phyloP scores from a whole-genome alignment of 37 sponge, comb jelly and placozoan species.

The Dysidea cf. avara region DNA sequence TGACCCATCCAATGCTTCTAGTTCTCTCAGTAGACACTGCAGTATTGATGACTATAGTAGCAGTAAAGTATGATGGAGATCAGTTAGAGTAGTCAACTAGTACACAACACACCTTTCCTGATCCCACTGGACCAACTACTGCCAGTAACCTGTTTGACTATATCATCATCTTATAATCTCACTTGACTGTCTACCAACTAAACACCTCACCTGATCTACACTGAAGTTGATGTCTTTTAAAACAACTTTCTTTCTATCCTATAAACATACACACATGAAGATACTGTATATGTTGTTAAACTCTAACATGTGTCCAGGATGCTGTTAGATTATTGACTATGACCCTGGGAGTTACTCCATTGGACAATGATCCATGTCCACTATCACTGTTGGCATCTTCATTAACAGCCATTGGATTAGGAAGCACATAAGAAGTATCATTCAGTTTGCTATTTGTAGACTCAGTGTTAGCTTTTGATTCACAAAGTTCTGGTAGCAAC shows the following conservation, averaged over 20 bases:
- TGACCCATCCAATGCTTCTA: conserved; percentile 21
- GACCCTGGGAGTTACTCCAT: no score
- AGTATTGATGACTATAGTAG: conserved; percentile 40
- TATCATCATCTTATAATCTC: not conserved
- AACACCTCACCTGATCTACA: conserved; percentile 35
- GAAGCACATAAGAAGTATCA: no score
- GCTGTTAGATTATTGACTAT: no score
- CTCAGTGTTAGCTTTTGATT: no score
- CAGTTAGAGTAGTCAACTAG: not conserved
- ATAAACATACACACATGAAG: no score
- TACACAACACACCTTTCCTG: conserved; percentile 33
- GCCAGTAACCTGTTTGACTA: conserved; percentile 13
- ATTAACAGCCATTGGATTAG: no score
- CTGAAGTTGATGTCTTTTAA: conserved; percentile 19
- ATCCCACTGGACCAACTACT: conserved; percentile 47
- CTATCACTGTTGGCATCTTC: no score
- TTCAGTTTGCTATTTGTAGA: no score
- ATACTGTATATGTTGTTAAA: no score
- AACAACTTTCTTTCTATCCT: not conserved
- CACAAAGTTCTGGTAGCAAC: no score
- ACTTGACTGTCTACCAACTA: not conserved
- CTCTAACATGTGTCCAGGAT: no score
- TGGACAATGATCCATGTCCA: no score
- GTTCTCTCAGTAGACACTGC: conserved; percentile 46
- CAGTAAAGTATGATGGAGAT: not conserved